Evolutionary conservation across 2,888 invertebrate species (phyloP).

Genomic region (Onthophagus sagittarius): DNA sequence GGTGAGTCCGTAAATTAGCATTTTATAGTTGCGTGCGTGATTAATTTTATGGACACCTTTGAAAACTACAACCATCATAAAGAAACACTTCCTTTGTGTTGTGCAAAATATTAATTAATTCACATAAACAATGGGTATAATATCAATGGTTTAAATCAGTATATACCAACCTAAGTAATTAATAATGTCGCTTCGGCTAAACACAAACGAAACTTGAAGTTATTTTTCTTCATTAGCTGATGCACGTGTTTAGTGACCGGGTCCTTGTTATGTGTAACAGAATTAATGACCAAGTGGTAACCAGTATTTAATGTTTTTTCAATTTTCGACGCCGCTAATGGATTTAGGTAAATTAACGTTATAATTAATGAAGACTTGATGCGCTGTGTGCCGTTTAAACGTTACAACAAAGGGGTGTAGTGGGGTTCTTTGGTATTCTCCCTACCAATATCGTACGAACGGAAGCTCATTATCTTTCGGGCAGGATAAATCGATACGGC

Average conservation of each 20-base stretch:
- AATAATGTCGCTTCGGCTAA: background rate
- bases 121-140: background rate
- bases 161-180: background rate
- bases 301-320: conserved; percentile 11
- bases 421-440: background rate
- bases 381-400: background rate
- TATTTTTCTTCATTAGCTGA: conserved; percentile 8
- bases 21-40: background rate
- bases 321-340: conserved; percentile 11
- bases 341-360: conserved; percentile 14
- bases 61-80: background rate
- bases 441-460: conserved; percentile 9
- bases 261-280: background rate
- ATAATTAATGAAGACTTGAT: conserved; percentile 14
- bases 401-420: background rate
- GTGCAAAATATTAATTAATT: background rate
- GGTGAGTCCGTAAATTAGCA: background rate
- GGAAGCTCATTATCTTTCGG: conserved; percentile 11
- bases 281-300: conserved; percentile 2
- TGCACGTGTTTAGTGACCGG: background rate
- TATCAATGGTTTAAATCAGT: background rate
- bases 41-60: background rate
- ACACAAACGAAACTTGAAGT: background rate
- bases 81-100: background rate
- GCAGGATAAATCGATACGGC: background rate